Conservation (phyloP, 2,797 vertebrate species). For the Rhyacichthys aspro region DNA sequence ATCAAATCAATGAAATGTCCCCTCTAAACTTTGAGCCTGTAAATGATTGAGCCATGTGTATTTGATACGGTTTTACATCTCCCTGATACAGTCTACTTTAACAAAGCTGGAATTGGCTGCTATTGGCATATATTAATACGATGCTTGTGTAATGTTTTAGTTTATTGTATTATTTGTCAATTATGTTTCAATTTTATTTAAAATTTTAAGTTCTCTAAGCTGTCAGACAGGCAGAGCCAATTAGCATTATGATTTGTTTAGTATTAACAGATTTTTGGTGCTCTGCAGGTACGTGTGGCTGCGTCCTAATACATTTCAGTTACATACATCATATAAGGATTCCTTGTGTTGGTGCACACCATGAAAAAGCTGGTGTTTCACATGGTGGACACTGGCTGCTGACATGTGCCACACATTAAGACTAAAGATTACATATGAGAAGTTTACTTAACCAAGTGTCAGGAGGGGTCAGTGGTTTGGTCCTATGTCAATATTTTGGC, state of each 20-base stretch:
- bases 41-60: conserved; percentile 37
- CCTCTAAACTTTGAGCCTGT: conserved; percentile 24
- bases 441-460: conserved; percentile 13
- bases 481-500: conserved; percentile 16
- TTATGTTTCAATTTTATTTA: conserved; percentile 50
- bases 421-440: conserved; percentile 2
- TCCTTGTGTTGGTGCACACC: conserved; percentile 7
- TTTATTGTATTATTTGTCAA: conserved; percentile 26
- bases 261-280: conserved; percentile 41
- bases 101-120: conserved; percentile 11
- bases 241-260: conserved; percentile 25
- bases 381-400: background rate
- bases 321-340: conserved; percentile 4
- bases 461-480: conserved; percentile 10
- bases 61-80: conserved; percentile 13
- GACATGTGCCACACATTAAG: conserved; percentile 16
- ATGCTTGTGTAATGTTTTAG: conserved; percentile 48
- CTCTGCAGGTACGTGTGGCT: conserved; percentile 22
- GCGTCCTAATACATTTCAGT: conserved; percentile 4
- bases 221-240: conserved; percentile 11
- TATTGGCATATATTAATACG: background rate
- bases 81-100: conserved; percentile 10
- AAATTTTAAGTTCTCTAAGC: conserved; percentile 33
- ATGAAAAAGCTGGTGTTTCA: background rate
- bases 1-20: conserved; percentile 23